These are phyloP conservation scores for Macrochelys suwanniensis DNA, from an alignment of 2,797 vertebrate species.

Conservation along the genomic window DNA sequence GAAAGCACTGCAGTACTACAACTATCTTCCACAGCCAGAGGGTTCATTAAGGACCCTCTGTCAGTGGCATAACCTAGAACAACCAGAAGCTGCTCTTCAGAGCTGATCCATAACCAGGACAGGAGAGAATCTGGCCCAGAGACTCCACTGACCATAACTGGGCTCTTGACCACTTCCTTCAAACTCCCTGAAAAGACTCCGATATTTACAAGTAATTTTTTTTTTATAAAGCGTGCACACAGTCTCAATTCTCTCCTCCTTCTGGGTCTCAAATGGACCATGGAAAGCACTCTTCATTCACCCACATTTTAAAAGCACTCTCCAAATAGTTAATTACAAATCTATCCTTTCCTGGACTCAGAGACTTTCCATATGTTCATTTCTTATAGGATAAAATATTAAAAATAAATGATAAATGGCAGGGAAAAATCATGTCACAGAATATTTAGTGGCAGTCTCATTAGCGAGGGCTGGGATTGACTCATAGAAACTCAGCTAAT, in stretches of 20 bases:
- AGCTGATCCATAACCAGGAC: not conserved
- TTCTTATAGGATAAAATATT: not conserved
- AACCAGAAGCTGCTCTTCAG: not conserved
- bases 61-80: not conserved
- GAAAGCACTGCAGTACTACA: not conserved
- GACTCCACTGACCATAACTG: not conserved
- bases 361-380: not conserved
- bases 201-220: not conserved
- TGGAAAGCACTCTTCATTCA: not conserved
- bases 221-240: not conserved
- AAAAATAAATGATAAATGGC: not conserved
- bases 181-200: not conserved
- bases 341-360: not conserved
- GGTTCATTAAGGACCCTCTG: not conserved
- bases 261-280: not conserved
- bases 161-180: not conserved
- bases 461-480: accelerated
- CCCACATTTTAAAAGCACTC: not conserved
- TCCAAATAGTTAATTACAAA: not conserved
- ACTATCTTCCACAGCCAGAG: not conserved
- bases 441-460: not conserved
- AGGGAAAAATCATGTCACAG: not conserved
- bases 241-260: not conserved
- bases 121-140: not conserved
- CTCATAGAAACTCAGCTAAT: not conserved